phyloP scores from a whole-genome alignment of 2,113 vertebrate species.

The Larimichthys polyactis region DNA sequence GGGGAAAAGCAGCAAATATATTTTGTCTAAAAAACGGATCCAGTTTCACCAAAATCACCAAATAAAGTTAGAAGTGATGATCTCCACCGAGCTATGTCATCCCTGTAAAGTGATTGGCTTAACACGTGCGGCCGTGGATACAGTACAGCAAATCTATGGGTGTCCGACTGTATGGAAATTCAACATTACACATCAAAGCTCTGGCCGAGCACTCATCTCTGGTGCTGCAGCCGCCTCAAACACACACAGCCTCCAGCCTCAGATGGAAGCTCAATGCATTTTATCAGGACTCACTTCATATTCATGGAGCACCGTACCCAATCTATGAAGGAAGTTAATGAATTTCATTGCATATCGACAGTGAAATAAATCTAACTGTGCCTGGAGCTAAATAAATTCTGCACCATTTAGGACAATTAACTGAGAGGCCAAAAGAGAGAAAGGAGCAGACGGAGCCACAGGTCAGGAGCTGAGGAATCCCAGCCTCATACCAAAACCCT shows the following conservation, averaged over 20 bases:
- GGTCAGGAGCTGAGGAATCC: background rate
- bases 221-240: background rate
- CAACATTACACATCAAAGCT: constrained; percentile 40
- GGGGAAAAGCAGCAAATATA: too few species aligned
- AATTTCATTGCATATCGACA: background rate
- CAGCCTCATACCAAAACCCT: too few species aligned
- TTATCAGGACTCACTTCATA: constrained; percentile 8
- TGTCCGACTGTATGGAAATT: constrained; percentile 19
- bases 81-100: background rate
- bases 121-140: constrained; percentile 1
- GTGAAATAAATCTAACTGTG: background rate
- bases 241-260: background rate
- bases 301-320: background rate
- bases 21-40: too few species aligned
- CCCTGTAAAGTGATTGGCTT: background rate
- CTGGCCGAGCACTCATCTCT: background rate
- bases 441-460: background rate
- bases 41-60: too few species aligned
- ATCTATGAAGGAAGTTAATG: background rate
- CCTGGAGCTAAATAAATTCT: background rate
- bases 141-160: background rate
- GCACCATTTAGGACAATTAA: background rate
- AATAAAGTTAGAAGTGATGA: background rate
- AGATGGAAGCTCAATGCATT: background rate
- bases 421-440: background rate